phyloP scores from a whole-genome alignment of 2,797 vertebrate species.

The Eurystomus glaucurus region DNA sequence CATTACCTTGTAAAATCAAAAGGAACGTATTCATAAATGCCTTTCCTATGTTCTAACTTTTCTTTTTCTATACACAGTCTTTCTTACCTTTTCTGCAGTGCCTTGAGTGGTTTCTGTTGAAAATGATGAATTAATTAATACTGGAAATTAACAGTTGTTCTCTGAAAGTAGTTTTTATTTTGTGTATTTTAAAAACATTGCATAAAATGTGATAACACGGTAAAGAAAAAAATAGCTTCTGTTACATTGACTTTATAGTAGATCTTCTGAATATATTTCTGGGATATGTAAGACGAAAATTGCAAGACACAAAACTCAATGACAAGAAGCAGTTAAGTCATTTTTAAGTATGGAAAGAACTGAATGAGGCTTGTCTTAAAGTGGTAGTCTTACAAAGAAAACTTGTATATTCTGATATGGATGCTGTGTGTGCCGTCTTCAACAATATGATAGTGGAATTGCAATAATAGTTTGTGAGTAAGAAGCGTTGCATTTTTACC shows the following conservation, averaged over 20 bases:
- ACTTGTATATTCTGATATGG: neutral
- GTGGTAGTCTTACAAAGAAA: neutral
- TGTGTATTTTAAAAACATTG: neutral
- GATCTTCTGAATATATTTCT: neutral
- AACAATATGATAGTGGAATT: neutral
- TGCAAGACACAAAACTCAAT: neutral
- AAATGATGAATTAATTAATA: neutral
- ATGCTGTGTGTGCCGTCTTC: neutral
- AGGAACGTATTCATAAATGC: neutral
- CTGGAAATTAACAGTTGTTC: neutral
- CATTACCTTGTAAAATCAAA: neutral
- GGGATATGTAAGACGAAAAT: neutral
- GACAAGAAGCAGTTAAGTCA: neutral
- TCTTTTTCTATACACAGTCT: neutral
- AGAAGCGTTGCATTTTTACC: neutral
- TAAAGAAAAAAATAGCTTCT: neutral
- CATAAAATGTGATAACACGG: neutral
- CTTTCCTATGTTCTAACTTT: slow-evolving; percentile 29
- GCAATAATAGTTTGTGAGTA: neutral
- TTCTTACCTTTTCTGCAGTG: slow-evolving; percentile 13
- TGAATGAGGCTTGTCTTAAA: neutral
- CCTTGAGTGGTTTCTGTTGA: slow-evolving; percentile 4
- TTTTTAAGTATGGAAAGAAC: neutral
- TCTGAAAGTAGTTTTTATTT: neutral
- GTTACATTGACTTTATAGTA: neutral